A percentile compares a stretch with the other conserved stretches of the same genome.
These are phyloP conservation scores for Spodoptera litura DNA, from an alignment of 1,140 invertebrate genomes.

Conservation along the genomic window DNA sequence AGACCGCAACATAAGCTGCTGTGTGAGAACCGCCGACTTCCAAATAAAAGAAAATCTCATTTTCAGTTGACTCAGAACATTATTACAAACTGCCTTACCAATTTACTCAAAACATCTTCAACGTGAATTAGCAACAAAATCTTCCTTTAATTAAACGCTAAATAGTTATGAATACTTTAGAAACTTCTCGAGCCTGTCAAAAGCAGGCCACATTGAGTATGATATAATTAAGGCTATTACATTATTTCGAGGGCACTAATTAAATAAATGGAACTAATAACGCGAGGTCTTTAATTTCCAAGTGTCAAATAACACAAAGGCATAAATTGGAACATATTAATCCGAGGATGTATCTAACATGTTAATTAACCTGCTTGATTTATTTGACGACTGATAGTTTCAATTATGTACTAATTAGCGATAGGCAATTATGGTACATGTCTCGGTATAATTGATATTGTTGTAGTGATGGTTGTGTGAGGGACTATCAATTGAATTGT, in stretches of 20 bases:
- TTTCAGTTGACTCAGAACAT: not conserved
- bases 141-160: too few species aligned
- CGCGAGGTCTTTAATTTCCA: slow-evolving; percentile 16
- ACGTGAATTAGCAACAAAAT: too few species aligned
- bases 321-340: slow-evolving; percentile 25
- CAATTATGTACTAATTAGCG: slow-evolving; percentile 48
- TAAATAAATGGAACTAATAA: slow-evolving; percentile 8
- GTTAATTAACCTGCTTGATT: slow-evolving; percentile 46
- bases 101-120: too few species aligned
- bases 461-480: slow-evolving; percentile 7
- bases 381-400: slow-evolving; percentile 48
- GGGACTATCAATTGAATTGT: not conserved
- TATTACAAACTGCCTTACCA: not conserved
- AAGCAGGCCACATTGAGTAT: not conserved
- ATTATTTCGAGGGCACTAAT: not conserved
- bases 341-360: slow-evolving; percentile 9
- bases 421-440: slow-evolving; percentile 39
- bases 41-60: too few species aligned
- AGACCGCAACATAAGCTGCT: too few species aligned
- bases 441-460: slow-evolving; percentile 33
- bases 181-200: slow-evolving; percentile 1
- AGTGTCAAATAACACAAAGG: slow-evolving; percentile 23
- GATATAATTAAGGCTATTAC: not conserved
- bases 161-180: not conserved
- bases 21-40: too few species aligned